These are phyloP conservation scores for Meganola albula DNA, from an alignment of 2,888 invertebrate species.

Conservation along the genomic window DNA sequence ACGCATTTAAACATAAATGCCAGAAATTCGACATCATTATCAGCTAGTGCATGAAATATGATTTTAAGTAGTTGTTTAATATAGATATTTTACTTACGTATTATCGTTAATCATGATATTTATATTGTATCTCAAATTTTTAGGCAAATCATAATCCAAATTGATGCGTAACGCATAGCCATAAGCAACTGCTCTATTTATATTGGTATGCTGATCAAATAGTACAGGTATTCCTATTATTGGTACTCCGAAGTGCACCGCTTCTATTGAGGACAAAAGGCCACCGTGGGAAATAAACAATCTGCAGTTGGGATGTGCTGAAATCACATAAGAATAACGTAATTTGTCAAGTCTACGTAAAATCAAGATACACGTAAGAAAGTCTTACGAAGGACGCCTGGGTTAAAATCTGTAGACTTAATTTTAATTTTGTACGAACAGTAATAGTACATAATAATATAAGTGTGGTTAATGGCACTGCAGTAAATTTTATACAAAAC, in stretches of 20 bases:
- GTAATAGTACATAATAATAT: no score
- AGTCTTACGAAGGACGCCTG: no score
- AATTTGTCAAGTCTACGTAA: no score
- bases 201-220: conserved; percentile 49
- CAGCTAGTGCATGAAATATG: no score
- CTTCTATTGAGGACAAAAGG: conserved; percentile 41
- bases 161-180: conserved; percentile 41
- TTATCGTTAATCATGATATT: conserved; percentile 29
- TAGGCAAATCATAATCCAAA: conserved; percentile 30
- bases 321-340: conserved; percentile 9
- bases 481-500: no score
- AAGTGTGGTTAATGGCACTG: no score
- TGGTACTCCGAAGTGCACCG: conserved; percentile 46
- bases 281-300: conserved; percentile 49
- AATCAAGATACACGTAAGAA: no score
- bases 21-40: no score
- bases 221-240: conserved; percentile 43
- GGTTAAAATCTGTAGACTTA: no score
- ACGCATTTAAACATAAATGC: background rate
- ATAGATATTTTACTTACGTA: conserved; percentile 10
- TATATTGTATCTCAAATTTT: conserved; percentile 38
- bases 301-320: conserved; percentile 44
- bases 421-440: no score
- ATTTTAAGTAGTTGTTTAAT: no score
- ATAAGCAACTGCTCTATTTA: conserved; percentile 38